Percentiles rank a stretch among this genome's conserved stretches.
phyloP scores from a whole-genome alignment of 1,140 invertebrate species.

The Globodera rostochiensis region DNA sequence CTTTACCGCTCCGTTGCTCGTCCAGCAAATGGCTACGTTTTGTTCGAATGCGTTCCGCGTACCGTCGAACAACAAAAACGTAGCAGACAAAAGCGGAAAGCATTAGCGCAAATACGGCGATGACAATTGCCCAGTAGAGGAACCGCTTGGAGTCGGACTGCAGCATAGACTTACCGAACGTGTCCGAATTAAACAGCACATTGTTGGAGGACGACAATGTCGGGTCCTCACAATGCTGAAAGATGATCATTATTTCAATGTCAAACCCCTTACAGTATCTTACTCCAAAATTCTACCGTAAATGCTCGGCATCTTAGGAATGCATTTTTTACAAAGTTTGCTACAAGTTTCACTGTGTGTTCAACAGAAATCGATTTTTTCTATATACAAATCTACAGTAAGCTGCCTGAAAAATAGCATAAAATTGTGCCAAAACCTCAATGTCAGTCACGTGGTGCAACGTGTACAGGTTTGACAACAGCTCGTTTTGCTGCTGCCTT shows the following conservation, averaged over 20 bases:
- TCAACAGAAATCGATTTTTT: too few species aligned
- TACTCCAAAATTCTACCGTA: too few species aligned
- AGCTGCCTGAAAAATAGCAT: slow-evolving; percentile 7
- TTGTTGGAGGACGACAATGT: not conserved
- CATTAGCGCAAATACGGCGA: slow-evolving; percentile 26
- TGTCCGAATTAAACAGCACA: slow-evolving; percentile 12
- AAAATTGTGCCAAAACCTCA: slow-evolving; percentile 19
- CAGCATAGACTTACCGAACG: not conserved
- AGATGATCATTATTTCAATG: not conserved
- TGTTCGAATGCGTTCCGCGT: slow-evolving; percentile 24
- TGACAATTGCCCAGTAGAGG: slow-evolving; percentile 29
- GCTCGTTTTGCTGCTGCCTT: slow-evolving; percentile 19
- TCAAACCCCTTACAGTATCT: too few species aligned
- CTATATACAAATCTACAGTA: not conserved
- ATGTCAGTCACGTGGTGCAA: slow-evolving; percentile 29
- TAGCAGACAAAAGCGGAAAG: slow-evolving; percentile 38
- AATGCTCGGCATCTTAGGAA: too few species aligned
- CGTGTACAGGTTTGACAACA: slow-evolving; percentile 25
- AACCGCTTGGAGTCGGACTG: slow-evolving; percentile 2
- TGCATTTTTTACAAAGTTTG: too few species aligned
- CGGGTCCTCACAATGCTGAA: not conserved
- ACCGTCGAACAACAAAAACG: slow-evolving; percentile 37
- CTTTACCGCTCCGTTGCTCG: slow-evolving; percentile 17
- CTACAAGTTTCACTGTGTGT: too few species aligned
- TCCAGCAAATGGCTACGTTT: not conserved